Evolutionary conservation across 2,113 vertebrate genomes (phyloP).

Genomic region (Macaca mulatta): DNA sequence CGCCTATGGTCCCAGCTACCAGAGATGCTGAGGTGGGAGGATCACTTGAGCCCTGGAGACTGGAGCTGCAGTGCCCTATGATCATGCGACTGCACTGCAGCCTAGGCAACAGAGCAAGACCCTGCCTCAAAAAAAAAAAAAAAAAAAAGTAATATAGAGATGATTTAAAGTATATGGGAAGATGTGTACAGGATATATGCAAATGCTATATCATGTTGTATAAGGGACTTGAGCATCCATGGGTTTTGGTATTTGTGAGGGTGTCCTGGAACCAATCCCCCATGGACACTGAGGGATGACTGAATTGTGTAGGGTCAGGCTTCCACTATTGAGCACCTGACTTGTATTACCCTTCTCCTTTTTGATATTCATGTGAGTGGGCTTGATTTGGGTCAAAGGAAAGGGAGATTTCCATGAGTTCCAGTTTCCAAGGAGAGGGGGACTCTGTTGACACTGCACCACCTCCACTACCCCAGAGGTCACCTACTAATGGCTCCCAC

Average conservation of each 20-base stretch:
- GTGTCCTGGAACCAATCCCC: not conserved
- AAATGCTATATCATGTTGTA: not conserved
- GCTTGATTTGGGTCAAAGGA: constrained; percentile 26
- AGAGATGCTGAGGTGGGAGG: too few relatives aligned
- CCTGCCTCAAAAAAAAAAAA: too few relatives aligned
- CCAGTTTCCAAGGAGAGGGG: constrained; percentile 49
- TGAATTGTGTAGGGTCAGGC: not conserved
- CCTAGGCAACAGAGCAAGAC: too few relatives aligned
- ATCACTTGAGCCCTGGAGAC: too few relatives aligned
- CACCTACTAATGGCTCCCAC: not conserved
- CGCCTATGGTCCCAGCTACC: too few relatives aligned
- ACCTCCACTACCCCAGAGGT: not conserved
- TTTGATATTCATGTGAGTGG: not conserved
- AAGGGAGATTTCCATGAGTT: constrained; percentile 18
- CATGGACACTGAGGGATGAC: not conserved
- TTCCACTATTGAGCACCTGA: not conserved
- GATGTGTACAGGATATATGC: not conserved
- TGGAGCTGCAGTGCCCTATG: too few relatives aligned
- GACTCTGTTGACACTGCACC: not conserved
- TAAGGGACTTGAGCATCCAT: not conserved
- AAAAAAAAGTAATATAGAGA: not conserved
- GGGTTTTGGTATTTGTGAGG: not conserved
- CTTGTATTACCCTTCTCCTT: not conserved
- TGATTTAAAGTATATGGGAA: not conserved
- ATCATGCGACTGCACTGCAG: too few relatives aligned